phyloP scores from a whole-genome alignment of 1,140 invertebrate genomes.

The Anastrepha ludens region DNA sequence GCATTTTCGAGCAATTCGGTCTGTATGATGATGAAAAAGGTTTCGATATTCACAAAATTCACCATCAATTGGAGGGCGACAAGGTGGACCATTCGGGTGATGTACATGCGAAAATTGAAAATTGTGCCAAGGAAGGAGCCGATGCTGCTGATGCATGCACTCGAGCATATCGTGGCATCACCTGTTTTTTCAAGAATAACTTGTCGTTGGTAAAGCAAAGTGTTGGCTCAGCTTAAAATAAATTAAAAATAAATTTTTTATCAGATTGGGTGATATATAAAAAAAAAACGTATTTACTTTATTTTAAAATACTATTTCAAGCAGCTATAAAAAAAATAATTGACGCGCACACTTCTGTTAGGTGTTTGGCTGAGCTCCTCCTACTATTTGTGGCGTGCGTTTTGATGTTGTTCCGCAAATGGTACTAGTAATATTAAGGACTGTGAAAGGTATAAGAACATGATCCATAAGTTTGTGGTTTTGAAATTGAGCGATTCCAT shows the following conservation, averaged over 20 bases:
- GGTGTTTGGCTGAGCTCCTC: too few species aligned
- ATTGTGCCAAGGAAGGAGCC: slow-evolving; percentile 65
- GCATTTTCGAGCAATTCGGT: slow-evolving; percentile 69
- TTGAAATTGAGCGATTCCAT: too few species aligned
- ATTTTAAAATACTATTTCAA: too few species aligned
- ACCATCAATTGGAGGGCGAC: slow-evolving; percentile 64
- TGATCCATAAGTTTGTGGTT: too few species aligned
- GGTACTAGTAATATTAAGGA: too few species aligned
- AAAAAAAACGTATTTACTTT: too few species aligned
- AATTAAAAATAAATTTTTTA: not conserved
- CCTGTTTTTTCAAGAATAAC: slow-evolving; percentile 67
- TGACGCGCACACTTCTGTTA: too few species aligned
- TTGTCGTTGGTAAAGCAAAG: slow-evolving; percentile 67
- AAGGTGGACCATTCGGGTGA: slow-evolving; percentile 65
- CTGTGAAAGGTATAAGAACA: too few species aligned
- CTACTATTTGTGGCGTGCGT: too few species aligned
- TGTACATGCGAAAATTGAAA: slow-evolving; percentile 64
- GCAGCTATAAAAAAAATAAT: too few species aligned
- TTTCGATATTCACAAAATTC: slow-evolving; percentile 70
- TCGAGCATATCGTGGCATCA: slow-evolving; percentile 68
- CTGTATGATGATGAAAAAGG: slow-evolving; percentile 67
- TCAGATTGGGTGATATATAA: too few species aligned
- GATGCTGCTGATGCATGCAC: slow-evolving; percentile 64
- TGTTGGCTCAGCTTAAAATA: slow-evolving; percentile 57
- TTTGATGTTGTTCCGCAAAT: too few species aligned